Evolutionary conservation across 2,113 vertebrate species (phyloP), one percentile per base, ranked within the genome.

Genomic region (Motacilla alba): DNA sequence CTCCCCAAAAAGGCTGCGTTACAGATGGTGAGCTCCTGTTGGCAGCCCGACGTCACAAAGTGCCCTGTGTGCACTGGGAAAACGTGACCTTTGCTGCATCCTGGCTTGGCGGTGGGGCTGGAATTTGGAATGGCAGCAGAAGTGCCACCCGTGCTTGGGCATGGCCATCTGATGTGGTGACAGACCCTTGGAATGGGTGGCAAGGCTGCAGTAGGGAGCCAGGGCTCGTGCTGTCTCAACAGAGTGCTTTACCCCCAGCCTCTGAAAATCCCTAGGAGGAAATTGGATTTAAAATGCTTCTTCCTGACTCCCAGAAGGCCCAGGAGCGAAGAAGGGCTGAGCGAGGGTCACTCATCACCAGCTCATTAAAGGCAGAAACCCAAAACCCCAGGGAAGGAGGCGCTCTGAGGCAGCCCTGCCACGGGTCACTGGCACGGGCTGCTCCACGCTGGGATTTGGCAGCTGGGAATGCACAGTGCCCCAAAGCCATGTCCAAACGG

Each of bases 311-410:
- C 24, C 4, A 8, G 70, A 72, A 78, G 52, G 70, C 44, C 17
- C 47, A 20, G 43, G 56, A 84, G 53, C 4, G n/a, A 46, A 60
- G 73, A 60, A 52, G 52, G 69, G 27, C 39, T 4, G 56, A 67
- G 66, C 43, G 52, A 73, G 74, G 56, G 63, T 95, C 94, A 89
- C 60, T 96, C 95, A 84, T 89, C 92, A 89, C 87, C 81, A 82
- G 69, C 69, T 96, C 64, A 67, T 94, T 94, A 87, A 31, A 67
- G 55, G 73, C 77, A 88, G 93, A 92, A 96, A 94, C 74, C 87
- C 82, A 87, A 87, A 70, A 12, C 74, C 81, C 90, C 0, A 0
- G 84, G 66, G 83, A 93, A 55, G 2, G 17, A 3, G 0, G 26
- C 0, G 33, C 74, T 55, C 64, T 0, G 28, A 64, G 84, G 27